Evolutionary conservation across 2,797 vertebrate species (phyloP).

Genomic region (Rhabdomys pumilio): DNA sequence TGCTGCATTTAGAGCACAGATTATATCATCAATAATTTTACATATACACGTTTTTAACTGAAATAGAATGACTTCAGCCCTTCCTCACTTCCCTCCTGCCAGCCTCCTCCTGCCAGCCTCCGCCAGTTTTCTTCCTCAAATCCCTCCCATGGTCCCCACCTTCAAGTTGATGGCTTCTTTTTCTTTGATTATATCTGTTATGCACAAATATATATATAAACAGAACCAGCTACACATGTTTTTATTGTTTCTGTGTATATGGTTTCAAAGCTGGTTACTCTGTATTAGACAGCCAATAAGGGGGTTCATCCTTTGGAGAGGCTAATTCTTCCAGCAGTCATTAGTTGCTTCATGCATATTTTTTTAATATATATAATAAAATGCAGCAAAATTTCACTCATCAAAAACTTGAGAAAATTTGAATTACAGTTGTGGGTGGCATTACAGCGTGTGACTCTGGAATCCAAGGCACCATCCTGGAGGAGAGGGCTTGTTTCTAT

Average conservation of each 20-base stretch:
- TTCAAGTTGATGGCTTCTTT: not conserved
- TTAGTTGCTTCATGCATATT: not conserved
- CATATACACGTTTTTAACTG: not conserved
- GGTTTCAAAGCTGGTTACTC: not conserved
- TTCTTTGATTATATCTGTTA: not conserved
- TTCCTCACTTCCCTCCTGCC: not conserved
- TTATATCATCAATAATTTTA: not conserved
- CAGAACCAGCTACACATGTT: not conserved
- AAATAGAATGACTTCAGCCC: not conserved
- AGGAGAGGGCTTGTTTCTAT: not conserved
- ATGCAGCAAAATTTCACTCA: not conserved
- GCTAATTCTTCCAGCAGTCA: not conserved
- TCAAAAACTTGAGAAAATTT: conserved; percentile 8
- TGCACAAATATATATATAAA: not conserved
- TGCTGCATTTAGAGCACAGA: not conserved
- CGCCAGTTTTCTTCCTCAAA: not conserved
- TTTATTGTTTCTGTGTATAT: not conserved
- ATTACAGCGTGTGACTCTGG: accelerated
- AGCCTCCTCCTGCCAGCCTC: too few species aligned
- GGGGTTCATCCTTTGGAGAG: not conserved
- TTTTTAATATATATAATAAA: conserved; percentile 4
- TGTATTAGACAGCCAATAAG: not conserved
- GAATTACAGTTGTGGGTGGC: not conserved
- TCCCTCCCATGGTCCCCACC: not conserved
- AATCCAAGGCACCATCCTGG: not conserved